Evolutionary conservation across 2,113 vertebrate genomes (phyloP).

Genomic region (Siniperca chuatsi): DNA sequence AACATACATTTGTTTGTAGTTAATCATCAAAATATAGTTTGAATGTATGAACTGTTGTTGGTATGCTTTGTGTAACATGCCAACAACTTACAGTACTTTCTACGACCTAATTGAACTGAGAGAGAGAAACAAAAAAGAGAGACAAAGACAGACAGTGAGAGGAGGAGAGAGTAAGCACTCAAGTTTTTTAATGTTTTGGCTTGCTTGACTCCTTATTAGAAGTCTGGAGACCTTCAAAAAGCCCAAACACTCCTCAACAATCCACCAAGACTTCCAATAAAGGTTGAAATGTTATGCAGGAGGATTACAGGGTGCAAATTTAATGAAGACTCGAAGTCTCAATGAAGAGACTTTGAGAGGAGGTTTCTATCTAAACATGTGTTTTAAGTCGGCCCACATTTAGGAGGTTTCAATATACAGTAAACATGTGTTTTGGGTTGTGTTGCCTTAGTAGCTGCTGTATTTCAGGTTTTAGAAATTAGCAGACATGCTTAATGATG

Average conservation of each 20-base stretch:
- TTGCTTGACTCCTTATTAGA: slow-evolving; percentile 40
- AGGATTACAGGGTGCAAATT: slow-evolving; percentile 60
- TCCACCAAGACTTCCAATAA: slow-evolving; percentile 51
- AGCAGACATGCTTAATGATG: slow-evolving; percentile 73
- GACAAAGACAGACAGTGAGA: slow-evolving; percentile 5
- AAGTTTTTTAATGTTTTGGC: slow-evolving; percentile 34
- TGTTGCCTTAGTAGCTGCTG: slow-evolving; percentile 43
- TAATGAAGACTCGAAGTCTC: slow-evolving; percentile 54
- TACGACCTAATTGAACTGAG: neutral
- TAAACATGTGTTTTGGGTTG: slow-evolving; percentile 68
- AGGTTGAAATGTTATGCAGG: slow-evolving; percentile 54
- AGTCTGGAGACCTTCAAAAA: slow-evolving; percentile 55
- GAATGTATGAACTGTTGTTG: slow-evolving; percentile 1
- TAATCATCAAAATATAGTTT: slow-evolving; percentile 23
- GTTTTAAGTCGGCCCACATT: slow-evolving; percentile 44
- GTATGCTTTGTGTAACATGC: slow-evolving; percentile 5
- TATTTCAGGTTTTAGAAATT: slow-evolving; percentile 74
- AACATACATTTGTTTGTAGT: neutral
- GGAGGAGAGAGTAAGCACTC: slow-evolving; percentile 1
- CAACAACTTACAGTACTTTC: slow-evolving; percentile 19
- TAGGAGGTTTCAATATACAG: slow-evolving; percentile 26
- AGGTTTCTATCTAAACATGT: slow-evolving; percentile 58
- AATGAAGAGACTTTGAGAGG: slow-evolving; percentile 21
- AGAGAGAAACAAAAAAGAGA: neutral
- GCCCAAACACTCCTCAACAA: slow-evolving; percentile 51